Percentiles rank a stretch among this genome's conserved stretches.
Conservation (phyloP, 1,140 invertebrate genomes). For the Drosophila bifasciata region DNA sequence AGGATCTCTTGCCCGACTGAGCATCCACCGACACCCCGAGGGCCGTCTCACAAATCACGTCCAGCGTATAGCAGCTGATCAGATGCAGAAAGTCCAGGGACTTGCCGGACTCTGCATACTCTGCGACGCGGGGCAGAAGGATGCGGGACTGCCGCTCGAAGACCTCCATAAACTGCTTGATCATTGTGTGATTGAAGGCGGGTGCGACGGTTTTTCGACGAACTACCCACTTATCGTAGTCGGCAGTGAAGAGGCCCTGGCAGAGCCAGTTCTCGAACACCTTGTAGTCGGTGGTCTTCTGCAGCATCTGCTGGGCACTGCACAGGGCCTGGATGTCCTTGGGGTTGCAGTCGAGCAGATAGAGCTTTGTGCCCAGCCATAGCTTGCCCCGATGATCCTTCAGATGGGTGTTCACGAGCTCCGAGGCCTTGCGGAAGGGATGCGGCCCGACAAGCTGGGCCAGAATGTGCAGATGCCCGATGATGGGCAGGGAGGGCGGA, state of each 20-base stretch:
- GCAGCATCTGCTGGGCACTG: constrained; percentile 84
- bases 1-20: constrained; percentile 47
- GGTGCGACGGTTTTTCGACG: constrained; percentile 93
- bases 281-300: constrained; percentile 78
- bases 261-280: constrained; percentile 88
- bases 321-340: constrained; percentile 69
- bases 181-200: constrained; percentile 94
- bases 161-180: constrained; percentile 50
- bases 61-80: constrained; percentile 55
- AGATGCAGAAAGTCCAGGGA: constrained; percentile 52
- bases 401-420: constrained; percentile 38
- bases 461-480: constrained; percentile 64
- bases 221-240: constrained; percentile 90
- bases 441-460: constrained; percentile 47
- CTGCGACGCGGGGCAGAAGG: constrained; percentile 22
- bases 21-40: constrained; percentile 44
- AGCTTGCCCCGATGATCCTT: constrained; percentile 67
- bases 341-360: constrained; percentile 66
- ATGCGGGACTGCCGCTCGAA: constrained; percentile 55
- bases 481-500: constrained; percentile 49
- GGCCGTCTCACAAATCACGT: constrained; percentile 69
- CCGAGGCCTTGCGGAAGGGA: constrained; percentile 29
- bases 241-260: constrained; percentile 87
- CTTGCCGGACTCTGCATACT: constrained; percentile 9
- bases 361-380: constrained; percentile 64